phyloP scores from a whole-genome alignment of 2,113 vertebrate genomes.

The Muntiacus muntjak region DNA sequence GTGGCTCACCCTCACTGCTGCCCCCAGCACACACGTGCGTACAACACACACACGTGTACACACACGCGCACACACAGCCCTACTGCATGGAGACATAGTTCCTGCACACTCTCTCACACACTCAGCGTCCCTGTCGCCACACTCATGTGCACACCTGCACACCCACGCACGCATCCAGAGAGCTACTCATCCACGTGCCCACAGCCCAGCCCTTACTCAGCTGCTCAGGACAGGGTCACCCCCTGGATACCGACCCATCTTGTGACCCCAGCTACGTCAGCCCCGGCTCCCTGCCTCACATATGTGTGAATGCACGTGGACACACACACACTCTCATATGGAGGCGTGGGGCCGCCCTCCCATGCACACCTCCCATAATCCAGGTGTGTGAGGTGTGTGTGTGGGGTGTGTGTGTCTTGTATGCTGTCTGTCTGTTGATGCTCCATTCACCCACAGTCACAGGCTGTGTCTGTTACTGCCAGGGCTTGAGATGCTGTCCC shows the following conservation, averaged over 20 bases:
- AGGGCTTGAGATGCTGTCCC: background rate
- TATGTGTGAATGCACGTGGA: background rate
- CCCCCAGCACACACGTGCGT: background rate
- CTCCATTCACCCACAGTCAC: background rate
- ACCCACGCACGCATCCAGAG: background rate
- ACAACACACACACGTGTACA: background rate
- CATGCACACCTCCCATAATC: background rate
- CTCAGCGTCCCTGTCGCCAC: constrained; percentile 9
- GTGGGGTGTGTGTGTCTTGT: background rate
- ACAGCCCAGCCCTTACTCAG: background rate
- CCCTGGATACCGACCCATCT: background rate
- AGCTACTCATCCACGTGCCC: background rate
- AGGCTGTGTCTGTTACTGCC: background rate
- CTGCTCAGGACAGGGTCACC: background rate
- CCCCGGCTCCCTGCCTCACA: background rate
- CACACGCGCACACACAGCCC: background rate
- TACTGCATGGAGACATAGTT: background rate
- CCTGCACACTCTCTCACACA: background rate
- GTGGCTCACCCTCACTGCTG: background rate
- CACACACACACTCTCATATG: background rate
- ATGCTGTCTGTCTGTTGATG: background rate
- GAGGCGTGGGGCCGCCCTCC: background rate
- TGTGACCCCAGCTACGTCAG: background rate
- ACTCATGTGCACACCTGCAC: constrained; percentile 35
- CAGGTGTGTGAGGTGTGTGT: background rate